Base-by-base conservation (phyloP, 2,797 vertebrate genomes). In the Enteromius viviparus region DNA sequence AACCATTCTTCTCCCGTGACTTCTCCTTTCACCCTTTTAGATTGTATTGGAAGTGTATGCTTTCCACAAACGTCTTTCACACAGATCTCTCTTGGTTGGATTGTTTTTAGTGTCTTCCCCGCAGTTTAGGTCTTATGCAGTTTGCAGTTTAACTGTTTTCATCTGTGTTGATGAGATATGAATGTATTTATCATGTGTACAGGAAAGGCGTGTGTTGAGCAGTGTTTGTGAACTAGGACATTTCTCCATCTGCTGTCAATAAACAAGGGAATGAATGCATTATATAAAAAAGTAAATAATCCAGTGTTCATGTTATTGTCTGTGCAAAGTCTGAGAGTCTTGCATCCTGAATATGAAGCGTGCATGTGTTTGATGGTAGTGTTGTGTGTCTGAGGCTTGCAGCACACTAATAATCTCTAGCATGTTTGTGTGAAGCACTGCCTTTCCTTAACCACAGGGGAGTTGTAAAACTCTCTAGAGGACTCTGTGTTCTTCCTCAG, bases 341-440 rank as follows among this genome's bases (percentile, higher is more conserved):
- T 81, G 47, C n/a, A 66, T 66, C 32, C 68, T 29, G 37, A 69
- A 40, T 45, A 78, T 75, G 26, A 75, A 75, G 34, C 15, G 23
- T 40, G 17, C 32, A 21, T 68, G 76, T 79, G 14, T 86, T 62
- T 87, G 85, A 87, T 47, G 79, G 76, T 17, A 37, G 12, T 76
- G 49, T 49, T 64, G 75, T 77, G 45, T 87, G 62, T 84, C 82
- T 87, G 84, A 49, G 83, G 88, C 86, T 86, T 86, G 76, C 85
- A 80, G 85, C 85, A 87, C 86, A 87, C 89, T 90, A 62, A 91
- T 87, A 51, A 55, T 84, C 87, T 88, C 82, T 90, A 89, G 91
- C 89, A 74, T 80, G 90, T 84, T 32, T 82, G 87, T 89, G 80
- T 92, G 89, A 92, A 90, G 88, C 91, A 89, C 92, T 91, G 86